phyloP scores from a whole-genome alignment of 2,113 vertebrate genomes.

The Kobus ellipsiprymnus region DNA sequence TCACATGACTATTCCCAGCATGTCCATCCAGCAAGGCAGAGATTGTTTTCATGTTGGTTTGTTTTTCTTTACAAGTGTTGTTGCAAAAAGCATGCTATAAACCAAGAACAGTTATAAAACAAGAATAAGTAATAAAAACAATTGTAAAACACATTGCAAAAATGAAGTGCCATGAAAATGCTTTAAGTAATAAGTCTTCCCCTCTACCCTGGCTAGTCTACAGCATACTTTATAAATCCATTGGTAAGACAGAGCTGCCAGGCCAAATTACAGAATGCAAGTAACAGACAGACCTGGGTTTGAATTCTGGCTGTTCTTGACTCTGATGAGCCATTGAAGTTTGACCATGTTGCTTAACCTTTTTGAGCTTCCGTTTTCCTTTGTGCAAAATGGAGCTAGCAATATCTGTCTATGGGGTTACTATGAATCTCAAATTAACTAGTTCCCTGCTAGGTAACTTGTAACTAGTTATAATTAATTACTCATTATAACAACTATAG shows the following conservation, averaged over 20 bases:
- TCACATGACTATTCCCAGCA: not conserved
- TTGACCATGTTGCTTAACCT: not conserved
- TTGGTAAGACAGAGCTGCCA: not conserved
- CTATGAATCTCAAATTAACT: not conserved
- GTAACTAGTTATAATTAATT: not conserved
- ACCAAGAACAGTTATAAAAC: slow-evolving; percentile 45
- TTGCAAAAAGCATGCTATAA: slow-evolving; percentile 41
- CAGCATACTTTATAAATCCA: not conserved
- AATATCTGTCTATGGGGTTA: not conserved
- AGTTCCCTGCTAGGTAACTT: not conserved
- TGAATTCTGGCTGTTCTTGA: not conserved
- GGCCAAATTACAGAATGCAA: not conserved
- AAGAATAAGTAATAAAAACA: slow-evolving; percentile 61
- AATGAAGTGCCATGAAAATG: not conserved
- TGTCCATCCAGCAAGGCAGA: not conserved
- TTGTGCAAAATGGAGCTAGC: not conserved
- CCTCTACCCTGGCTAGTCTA: not conserved
- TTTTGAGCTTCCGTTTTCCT: not conserved
- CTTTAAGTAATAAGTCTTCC: not conserved
- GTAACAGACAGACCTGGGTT: not conserved
- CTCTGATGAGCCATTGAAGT: not conserved
- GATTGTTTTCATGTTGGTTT: slow-evolving; percentile 13
- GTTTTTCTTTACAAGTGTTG: slow-evolving; percentile 38
- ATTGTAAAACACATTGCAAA: slow-evolving; percentile 55
- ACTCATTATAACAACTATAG: not conserved